Evolutionary conservation across 2,797 vertebrate genomes (phyloP).

Genomic region (Astyanax mexicanus): DNA sequence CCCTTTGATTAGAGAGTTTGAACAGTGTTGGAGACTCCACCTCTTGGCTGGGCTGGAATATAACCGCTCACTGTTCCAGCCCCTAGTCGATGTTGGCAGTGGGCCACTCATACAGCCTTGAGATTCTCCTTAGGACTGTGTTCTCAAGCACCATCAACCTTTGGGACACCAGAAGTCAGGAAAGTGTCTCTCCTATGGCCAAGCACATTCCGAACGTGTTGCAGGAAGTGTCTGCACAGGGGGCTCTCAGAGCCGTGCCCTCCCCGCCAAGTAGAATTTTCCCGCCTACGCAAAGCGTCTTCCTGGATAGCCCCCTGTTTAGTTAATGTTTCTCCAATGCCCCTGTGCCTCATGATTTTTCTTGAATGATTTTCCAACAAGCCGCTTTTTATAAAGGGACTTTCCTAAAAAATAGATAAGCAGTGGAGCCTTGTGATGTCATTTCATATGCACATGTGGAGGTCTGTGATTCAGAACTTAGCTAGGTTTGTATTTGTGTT

Average conservation of each 20-base stretch:
- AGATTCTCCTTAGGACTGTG: constrained; percentile 47
- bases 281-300: constrained; percentile 41
- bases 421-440: neutral
- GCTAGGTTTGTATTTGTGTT: constrained; percentile 31
- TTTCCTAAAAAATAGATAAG: constrained; percentile 30
- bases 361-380: constrained; percentile 6
- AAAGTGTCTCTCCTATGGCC: constrained; percentile 38
- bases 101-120: constrained; percentile 51
- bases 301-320: constrained; percentile 25
- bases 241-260: constrained; percentile 30
- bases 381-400: constrained; percentile 6
- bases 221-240: constrained; percentile 56
- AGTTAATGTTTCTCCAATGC: constrained; percentile 15
- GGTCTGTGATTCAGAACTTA: constrained; percentile 21
- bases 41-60: constrained; percentile 38
- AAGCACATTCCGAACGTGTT: constrained; percentile 53
- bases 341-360: constrained; percentile 11
- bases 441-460: constrained; percentile 7
- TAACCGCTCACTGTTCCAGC: constrained; percentile 40
- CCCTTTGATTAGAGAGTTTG: constrained; percentile 41
- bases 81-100: constrained; percentile 40
- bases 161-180: constrained; percentile 41
- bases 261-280: constrained; percentile 36
- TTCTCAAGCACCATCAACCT: constrained; percentile 52
- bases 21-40: constrained; percentile 35